Evolutionary conservation across 2,888 invertebrate genomes (phyloP).

Genomic region (Charanyca ferruginea): DNA sequence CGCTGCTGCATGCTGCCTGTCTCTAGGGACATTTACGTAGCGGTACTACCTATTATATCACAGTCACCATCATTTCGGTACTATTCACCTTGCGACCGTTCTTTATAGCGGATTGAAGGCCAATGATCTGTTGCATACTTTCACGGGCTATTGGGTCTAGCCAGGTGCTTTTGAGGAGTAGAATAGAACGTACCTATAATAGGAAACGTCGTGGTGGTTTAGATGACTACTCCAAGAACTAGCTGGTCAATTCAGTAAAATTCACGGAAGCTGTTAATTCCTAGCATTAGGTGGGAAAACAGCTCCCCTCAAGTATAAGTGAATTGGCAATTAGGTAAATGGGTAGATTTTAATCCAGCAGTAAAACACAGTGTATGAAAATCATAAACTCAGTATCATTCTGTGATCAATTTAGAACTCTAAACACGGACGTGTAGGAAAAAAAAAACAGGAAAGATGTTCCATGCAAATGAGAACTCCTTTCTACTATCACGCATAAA

Average conservation of each 20-base stretch:
- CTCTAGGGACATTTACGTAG: conserved; percentile 26
- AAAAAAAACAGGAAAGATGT: conserved; percentile 33
- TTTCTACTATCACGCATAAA: conserved; percentile 36
- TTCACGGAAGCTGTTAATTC: no score
- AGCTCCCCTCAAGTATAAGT: no score
- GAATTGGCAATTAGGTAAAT: no score
- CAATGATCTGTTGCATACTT: conserved; percentile 24
- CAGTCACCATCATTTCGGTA: conserved; percentile 24
- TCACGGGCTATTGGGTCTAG: neutral
- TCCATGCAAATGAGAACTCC: conserved; percentile 47
- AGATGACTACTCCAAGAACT: no score
- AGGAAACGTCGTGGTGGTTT: no score
- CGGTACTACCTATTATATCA: conserved; percentile 28
- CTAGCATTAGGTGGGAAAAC: no score
- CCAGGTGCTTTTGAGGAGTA: neutral
- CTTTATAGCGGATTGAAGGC: conserved; percentile 7
- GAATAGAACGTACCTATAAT: no score
- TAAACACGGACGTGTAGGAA: neutral
- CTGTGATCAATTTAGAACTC: conserved; percentile 9
- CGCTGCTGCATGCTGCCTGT: neutral
- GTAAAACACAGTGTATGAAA: no score
- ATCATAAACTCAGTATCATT: no score
- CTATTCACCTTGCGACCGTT: conserved; percentile 37
- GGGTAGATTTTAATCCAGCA: no score
- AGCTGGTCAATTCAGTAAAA: no score